phyloP scores from a whole-genome alignment of 1,140 invertebrate genomes.

The Ephestia elutella region DNA sequence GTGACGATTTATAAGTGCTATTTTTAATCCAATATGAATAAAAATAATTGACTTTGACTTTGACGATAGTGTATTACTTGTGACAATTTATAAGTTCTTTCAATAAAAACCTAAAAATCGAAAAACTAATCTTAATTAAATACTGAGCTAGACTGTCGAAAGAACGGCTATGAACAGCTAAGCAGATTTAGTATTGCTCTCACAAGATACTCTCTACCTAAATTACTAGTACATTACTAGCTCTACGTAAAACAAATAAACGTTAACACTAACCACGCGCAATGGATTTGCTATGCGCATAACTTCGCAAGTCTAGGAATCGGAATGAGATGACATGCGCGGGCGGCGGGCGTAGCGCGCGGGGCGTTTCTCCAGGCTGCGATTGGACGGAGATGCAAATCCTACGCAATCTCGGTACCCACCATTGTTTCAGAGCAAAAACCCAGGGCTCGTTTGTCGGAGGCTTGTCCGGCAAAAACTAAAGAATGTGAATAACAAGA shows the following conservation, averaged over 20 bases:
- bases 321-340: constrained; percentile 3
- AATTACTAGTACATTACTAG: neutral
- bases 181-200: too few species aligned
- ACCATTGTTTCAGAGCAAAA: constrained; percentile 47
- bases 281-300: constrained; percentile 12
- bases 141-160: too few species aligned
- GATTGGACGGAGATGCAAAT: constrained; percentile 66
- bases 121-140: too few species aligned
- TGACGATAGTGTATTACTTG: too few species aligned
- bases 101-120: too few species aligned
- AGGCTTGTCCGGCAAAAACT: constrained; percentile 47
- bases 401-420: constrained; percentile 43
- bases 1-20: too few species aligned
- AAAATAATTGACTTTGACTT: too few species aligned
- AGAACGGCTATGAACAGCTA: too few species aligned
- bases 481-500: constrained; percentile 60
- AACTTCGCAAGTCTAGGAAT: constrained; percentile 6
- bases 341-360: constrained; percentile 19
- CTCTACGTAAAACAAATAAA: neutral
- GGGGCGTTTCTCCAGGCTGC: constrained; percentile 44
- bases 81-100: too few species aligned
- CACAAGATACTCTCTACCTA: too few species aligned
- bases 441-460: constrained; percentile 51
- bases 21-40: too few species aligned
- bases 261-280: neutral